Evolutionary conservation across 2,888 invertebrate genomes (phyloP), one percentile per base, ranked within the genome.

Genomic region (Volucella inanis): DNA sequence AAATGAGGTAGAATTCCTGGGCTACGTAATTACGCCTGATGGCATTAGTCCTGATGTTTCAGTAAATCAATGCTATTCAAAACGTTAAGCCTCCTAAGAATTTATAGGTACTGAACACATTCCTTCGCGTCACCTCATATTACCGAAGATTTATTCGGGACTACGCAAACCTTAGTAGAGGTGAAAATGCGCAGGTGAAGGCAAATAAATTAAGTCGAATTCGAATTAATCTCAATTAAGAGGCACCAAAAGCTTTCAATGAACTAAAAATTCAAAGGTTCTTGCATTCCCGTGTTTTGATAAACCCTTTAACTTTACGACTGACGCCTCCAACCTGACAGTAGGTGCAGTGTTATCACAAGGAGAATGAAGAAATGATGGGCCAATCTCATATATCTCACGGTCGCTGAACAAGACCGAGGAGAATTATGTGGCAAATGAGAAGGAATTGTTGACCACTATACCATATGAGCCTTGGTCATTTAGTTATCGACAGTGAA

Each of bases 91-190:
- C 61, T 31, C 85, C 87, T 8, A 41, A 43, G 10, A 87, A 61
- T 47, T 50, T 86, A 0, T 87, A 87, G 50, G 80, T 87, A 2
- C 67, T 87, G 3, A 76, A 84, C 18, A 39, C 64, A 8, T 87
- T 88, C 52, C 41, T 85, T 2, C 79, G 87, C 1, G 49, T 87
- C 9, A 50, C 84, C 1, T 80, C 78, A 0, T 87, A 86, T 47
- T 88, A 87, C 49, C 72, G 88, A 15, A 72, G 67, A 8, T 87
- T 87, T 50, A 87, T 87, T 6, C 71, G 52, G 12, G 77, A 88
- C 64, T 87, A 79, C 54, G 87, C 87, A 8, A 86, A 74, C 47
- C 75, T 87, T 0, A 87, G 82, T 8, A 75, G 87, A 59, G 80
- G 83, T 9, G 77, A 79, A 61, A 86, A 14, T 47, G 12, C 47